Percentiles rank a stretch among this genome's conserved stretches.
phyloP scores from a whole-genome alignment of 1,140 invertebrate genomes.

The Phenacoccus solenopsis region DNA sequence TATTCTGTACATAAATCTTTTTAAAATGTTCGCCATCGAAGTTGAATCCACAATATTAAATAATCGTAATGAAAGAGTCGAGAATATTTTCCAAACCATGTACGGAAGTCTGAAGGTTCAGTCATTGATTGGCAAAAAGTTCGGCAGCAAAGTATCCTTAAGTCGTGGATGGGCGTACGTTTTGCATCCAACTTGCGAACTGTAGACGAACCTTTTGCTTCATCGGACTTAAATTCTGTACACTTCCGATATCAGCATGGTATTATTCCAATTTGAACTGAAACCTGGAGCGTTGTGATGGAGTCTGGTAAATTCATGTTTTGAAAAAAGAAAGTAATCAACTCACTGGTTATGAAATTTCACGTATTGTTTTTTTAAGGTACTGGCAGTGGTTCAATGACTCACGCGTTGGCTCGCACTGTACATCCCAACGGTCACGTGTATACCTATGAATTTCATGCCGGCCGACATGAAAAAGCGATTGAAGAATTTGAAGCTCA shows the following conservation, averaged over 20 bases:
- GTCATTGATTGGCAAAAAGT: conserved; percentile 69
- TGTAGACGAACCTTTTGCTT: conserved; percentile 88
- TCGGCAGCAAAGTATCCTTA: conserved; percentile 48
- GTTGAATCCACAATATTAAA: conserved; percentile 56
- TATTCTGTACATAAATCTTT: conserved; percentile 76
- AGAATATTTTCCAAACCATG: conserved; percentile 83
- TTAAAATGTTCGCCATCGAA: conserved; percentile 67
- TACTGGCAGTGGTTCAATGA: conserved; percentile 92
- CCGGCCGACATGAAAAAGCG: conserved; percentile 65
- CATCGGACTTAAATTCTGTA: conserved; percentile 98
- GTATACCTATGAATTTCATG: conserved; percentile 95
- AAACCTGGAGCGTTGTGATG: conserved; percentile 73
- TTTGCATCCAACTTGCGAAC: conserved; percentile 82
- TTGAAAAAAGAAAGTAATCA: too few species aligned
- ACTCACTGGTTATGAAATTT: too few species aligned
- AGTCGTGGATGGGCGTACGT: conserved; percentile 83
- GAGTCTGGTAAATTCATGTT: conserved; percentile 74
- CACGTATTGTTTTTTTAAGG: too few species aligned
- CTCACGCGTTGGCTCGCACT: conserved; percentile 77
- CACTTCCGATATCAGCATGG: conserved; percentile 90
- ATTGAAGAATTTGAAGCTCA: conserved; percentile 74
- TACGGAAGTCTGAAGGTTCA: conserved; percentile 84
- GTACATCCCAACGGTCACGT: conserved; percentile 80
- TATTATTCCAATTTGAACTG: conserved; percentile 77
- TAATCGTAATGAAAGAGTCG: conserved; percentile 59